Conservation (phyloP, 2,113 vertebrate genomes). For the Melanocharis versteri region DNA sequence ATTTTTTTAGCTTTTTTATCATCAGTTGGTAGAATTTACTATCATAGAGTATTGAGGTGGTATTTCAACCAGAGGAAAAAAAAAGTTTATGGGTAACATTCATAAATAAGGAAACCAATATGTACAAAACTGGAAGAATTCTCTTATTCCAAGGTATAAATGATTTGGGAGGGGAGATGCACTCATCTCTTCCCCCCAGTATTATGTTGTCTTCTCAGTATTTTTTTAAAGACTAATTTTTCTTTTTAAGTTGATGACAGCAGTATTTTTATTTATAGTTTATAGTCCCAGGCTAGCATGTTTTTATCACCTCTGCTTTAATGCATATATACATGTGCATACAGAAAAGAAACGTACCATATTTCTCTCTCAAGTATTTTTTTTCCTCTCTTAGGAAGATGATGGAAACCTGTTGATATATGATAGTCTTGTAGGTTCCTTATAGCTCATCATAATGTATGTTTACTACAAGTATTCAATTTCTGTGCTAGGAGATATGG, state of each 20-base stretch:
- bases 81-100: background rate
- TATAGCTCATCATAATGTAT: background rate
- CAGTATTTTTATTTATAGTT: background rate
- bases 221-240: background rate
- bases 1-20: background rate
- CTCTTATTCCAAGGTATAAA: background rate
- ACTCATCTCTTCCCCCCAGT: background rate
- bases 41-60: background rate
- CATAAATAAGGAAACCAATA: background rate
- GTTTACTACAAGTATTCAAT: background rate
- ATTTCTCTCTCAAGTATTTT: background rate
- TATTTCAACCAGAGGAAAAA: background rate
- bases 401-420: background rate
- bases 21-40: background rate
- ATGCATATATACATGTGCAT: fast-evolving
- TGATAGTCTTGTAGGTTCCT: background rate
- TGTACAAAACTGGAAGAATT: background rate
- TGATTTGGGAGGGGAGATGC: background rate
- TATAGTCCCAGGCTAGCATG: background rate
- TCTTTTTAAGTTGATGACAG: background rate
- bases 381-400: background rate
- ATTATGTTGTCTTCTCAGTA: background rate
- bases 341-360: background rate
- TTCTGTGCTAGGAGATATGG: background rate
- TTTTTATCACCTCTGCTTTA: conserved; percentile 14